These are phyloP conservation scores for Diaperis boleti DNA, from an alignment of 2,888 invertebrate genomes.

Conservation along the genomic window DNA sequence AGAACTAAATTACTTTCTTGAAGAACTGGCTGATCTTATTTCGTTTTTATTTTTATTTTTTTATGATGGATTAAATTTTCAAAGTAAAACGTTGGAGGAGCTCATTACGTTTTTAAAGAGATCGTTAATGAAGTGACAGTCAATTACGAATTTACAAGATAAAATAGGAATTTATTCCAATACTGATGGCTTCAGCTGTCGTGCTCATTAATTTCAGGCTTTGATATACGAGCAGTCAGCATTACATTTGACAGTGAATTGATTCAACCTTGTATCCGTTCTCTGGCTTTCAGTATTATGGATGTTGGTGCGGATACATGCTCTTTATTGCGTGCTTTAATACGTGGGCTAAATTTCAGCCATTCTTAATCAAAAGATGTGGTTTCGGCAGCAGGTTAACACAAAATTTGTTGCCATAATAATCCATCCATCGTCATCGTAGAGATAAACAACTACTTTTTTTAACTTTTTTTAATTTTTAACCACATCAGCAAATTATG, in stretches of 20 bases:
- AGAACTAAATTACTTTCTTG: constrained; percentile 1
- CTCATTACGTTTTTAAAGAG: constrained; percentile 29
- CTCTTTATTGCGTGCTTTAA: constrained; percentile 33
- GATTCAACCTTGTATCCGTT: constrained; percentile 45
- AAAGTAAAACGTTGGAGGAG: not conserved
- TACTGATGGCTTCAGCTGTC: constrained; percentile 56
- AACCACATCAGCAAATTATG: too few relatives aligned
- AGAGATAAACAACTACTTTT: too few relatives aligned
- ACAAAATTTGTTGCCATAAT: too few relatives aligned
- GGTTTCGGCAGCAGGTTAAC: constrained; percentile 28
- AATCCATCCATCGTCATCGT: too few relatives aligned
- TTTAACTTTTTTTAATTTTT: too few relatives aligned
- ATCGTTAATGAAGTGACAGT: constrained; percentile 39
- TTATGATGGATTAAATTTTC: constrained; percentile 7
- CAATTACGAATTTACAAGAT: constrained; percentile 54
- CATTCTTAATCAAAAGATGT: constrained; percentile 32
- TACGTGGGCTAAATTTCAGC: constrained; percentile 22
- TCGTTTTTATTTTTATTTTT: constrained; percentile 6
- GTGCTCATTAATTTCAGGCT: constrained; percentile 59
- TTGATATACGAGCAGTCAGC: constrained; percentile 60
- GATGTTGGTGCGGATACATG: constrained; percentile 32
- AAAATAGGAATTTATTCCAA: constrained; percentile 55
- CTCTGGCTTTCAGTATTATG: constrained; percentile 33
- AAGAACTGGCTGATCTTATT: constrained; percentile 6
- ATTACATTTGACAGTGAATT: constrained; percentile 60